Conservation (phyloP, 2,797 vertebrate genomes). For the Darevskia mixta region DNA sequence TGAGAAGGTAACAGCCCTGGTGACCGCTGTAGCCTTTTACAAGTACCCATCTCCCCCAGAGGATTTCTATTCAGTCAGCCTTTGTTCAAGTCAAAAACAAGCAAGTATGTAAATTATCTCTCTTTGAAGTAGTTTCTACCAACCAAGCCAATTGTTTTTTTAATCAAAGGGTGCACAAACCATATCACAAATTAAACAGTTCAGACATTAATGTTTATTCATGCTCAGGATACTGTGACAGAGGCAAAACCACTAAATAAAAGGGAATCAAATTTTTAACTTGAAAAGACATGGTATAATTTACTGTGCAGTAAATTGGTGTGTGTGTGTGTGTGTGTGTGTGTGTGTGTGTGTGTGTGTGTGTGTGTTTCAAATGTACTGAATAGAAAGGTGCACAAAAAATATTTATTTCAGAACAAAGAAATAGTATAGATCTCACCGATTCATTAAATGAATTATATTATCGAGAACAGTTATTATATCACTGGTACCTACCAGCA, state of each 20-base stretch:
- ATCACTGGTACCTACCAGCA: neutral
- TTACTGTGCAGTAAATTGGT: conserved; percentile 15
- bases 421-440: neutral
- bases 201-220: conserved; percentile 28
- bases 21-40: conserved; percentile 14
- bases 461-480: neutral
- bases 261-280: neutral
- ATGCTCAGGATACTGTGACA: conserved; percentile 26
- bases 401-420: conserved; percentile 19
- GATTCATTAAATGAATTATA: neutral
- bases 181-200: conserved; percentile 12
- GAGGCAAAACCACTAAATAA: conserved; percentile 23
- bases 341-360: too few species aligned
- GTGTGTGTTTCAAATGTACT: neutral
- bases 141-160: conserved; percentile 26
- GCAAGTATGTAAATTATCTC: conserved; percentile 35
- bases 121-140: conserved; percentile 48
- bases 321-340: too few species aligned
- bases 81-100: neutral
- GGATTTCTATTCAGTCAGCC: neutral
- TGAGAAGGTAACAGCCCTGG: neutral
- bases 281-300: neutral
- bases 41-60: neutral
- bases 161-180: conserved; percentile 49
- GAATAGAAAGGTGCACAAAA: neutral